Percentiles rank a stretch among this genome's conserved stretches.
phyloP scores from a whole-genome alignment of 2,888 invertebrate species.

The Mimas tiliae region DNA sequence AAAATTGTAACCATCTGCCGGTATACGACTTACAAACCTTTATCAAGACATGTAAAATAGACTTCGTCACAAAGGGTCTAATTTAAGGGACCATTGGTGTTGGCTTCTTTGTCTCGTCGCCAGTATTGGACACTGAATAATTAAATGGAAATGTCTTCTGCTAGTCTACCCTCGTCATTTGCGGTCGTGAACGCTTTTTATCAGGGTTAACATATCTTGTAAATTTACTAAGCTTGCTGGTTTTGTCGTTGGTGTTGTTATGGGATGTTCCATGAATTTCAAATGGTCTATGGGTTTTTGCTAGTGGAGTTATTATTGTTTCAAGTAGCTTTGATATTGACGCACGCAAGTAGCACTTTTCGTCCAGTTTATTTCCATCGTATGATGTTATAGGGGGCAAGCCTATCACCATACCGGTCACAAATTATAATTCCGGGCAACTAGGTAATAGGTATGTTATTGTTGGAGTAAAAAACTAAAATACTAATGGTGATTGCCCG shows the following conservation, averaged over 20 bases:
- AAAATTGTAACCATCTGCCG: too few relatives aligned
- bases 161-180: constrained; percentile 8
- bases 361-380: too few relatives aligned
- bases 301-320: too few relatives aligned
- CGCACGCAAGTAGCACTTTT: too few relatives aligned
- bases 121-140: constrained; percentile 5
- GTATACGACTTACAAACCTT: neutral
- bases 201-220: neutral
- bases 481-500: too few relatives aligned
- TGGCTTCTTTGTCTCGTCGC: neutral
- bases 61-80: neutral
- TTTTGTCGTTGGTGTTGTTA: neutral
- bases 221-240: neutral
- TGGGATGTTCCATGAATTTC: neutral
- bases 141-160: constrained; percentile 4
- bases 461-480: too few relatives aligned
- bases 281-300: too few relatives aligned
- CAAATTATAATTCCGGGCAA: too few relatives aligned
- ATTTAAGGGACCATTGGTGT: neutral
- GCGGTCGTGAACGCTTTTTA: constrained; percentile 7
- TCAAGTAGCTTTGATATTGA: too few relatives aligned
- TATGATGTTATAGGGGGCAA: too few relatives aligned
- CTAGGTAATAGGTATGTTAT: too few relatives aligned
- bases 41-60: neutral
- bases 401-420: too few relatives aligned